Evolutionary conservation across 2,113 vertebrate species (phyloP).

Genomic region (Pao palembangensis): DNA sequence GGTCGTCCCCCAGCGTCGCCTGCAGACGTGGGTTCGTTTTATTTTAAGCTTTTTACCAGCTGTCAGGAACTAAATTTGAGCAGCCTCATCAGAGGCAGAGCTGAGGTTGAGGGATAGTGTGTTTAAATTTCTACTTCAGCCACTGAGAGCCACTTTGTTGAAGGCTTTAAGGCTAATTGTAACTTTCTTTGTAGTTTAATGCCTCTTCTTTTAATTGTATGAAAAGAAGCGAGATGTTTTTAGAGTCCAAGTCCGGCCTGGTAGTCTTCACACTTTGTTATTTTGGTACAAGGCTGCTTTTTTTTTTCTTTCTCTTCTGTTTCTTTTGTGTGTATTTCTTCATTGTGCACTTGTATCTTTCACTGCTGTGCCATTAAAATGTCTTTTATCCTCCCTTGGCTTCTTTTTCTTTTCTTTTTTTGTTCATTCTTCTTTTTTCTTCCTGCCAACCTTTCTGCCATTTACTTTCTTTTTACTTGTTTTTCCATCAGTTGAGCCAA

Average conservation of each 20-base stretch:
- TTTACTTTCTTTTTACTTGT: not conserved
- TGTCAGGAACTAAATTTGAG: constrained; percentile 70
- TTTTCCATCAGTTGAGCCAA: not conserved
- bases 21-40: constrained; percentile 48
- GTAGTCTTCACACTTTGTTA: constrained; percentile 36
- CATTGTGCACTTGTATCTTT: constrained; percentile 79
- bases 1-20: constrained; percentile 24
- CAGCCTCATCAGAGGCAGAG: constrained; percentile 38
- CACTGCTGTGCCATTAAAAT: constrained; percentile 87
- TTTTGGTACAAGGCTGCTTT: constrained; percentile 40
- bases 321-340: constrained; percentile 67
- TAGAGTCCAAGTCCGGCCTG: constrained; percentile 20
- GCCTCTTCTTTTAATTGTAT: not conserved
- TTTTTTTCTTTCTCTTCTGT: constrained; percentile 39
- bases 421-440: constrained; percentile 49
- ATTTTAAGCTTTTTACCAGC: constrained; percentile 62
- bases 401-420: constrained; percentile 55
- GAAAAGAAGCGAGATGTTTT: constrained; percentile 10
- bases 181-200: constrained; percentile 7
- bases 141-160: constrained; percentile 16
- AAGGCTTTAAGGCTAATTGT: not conserved
- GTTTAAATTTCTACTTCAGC: constrained; percentile 54
- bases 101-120: constrained; percentile 36
- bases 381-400: constrained; percentile 74
- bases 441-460: constrained; percentile 12